These are phyloP conservation scores for Drosophila incognita DNA, from an alignment of 2,888 invertebrate genomes.

Conservation along the genomic window DNA sequence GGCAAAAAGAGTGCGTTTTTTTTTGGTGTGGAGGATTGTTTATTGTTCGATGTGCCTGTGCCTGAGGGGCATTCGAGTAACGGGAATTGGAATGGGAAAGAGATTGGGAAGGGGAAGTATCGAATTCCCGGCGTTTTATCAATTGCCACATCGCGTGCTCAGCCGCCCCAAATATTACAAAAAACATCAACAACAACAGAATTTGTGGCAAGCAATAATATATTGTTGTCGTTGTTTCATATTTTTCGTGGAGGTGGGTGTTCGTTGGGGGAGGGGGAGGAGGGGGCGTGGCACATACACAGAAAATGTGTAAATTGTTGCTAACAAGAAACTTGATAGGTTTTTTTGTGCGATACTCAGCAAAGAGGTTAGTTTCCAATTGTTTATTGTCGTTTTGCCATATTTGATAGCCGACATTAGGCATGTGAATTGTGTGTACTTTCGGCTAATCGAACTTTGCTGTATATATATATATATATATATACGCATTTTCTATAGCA, in stretches of 20 bases:
- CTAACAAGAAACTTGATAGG: constrained; percentile 77
- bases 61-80: constrained; percentile 19
- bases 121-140: constrained; percentile 78
- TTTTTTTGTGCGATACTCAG: constrained; percentile 37
- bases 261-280: not conserved
- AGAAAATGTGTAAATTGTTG: constrained; percentile 70
- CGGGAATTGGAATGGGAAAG: constrained; percentile 17
- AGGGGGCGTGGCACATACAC: not conserved
- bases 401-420: constrained; percentile 30
- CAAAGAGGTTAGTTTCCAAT: constrained; percentile 36
- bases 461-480: constrained; percentile 8
- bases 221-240: constrained; percentile 49
- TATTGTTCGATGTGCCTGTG: constrained; percentile 25
- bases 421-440: constrained; percentile 39
- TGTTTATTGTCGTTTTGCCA: constrained; percentile 44
- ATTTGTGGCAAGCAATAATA: constrained; percentile 61
- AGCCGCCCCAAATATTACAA: constrained; percentile 52
- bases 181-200: constrained; percentile 43
- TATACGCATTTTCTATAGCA: constrained; percentile 43
- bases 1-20: constrained; percentile 35
- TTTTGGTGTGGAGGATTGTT: constrained; percentile 30
- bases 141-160: constrained; percentile 77
- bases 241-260: constrained; percentile 23
- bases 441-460: constrained; percentile 66
- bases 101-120: constrained; percentile 50